Evolutionary conservation across 2,797 vertebrate species (phyloP).

Genomic region (Gymnoscopelus microlampas): DNA sequence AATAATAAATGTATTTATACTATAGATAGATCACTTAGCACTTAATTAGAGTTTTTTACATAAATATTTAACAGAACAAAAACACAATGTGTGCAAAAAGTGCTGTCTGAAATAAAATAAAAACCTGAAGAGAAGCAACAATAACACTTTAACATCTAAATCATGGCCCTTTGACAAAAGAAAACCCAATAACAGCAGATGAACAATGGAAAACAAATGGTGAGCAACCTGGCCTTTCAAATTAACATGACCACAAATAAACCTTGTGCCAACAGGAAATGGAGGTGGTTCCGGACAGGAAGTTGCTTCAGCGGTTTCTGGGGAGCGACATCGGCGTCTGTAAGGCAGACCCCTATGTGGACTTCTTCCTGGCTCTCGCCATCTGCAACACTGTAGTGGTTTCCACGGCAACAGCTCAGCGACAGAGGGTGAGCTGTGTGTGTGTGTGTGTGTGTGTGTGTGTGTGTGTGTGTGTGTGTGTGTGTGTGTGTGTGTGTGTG

Average conservation of each 20-base stretch:
- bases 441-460: slow-evolving; percentile 14
- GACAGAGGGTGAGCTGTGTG: slow-evolving; percentile 86
- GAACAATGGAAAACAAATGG: background rate
- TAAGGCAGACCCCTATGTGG: slow-evolving; percentile 81
- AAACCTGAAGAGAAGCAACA: background rate
- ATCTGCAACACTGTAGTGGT: slow-evolving; percentile 98
- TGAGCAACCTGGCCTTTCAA: slow-evolving; percentile 8
- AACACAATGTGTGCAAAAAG: background rate
- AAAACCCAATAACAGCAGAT: no score
- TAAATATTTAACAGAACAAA: background rate
- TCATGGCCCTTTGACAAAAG: no score
- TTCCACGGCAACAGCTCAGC: slow-evolving; percentile 88
- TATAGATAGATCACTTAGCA: no score
- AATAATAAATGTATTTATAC: background rate
- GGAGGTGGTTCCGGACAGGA: slow-evolving; percentile 90
- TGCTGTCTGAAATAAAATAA: background rate
- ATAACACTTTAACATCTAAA: no score
- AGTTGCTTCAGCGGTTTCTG: slow-evolving; percentile 84
- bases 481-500: no score
- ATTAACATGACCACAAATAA: slow-evolving; percentile 52
- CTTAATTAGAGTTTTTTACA: no score
- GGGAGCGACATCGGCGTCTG: slow-evolving; percentile 55
- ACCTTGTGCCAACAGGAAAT: slow-evolving; percentile 85
- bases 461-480: no score
- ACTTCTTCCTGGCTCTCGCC: slow-evolving; percentile 94